phyloP scores from a whole-genome alignment of 2,113 vertebrate species.

The Orthonyx spaldingii region DNA sequence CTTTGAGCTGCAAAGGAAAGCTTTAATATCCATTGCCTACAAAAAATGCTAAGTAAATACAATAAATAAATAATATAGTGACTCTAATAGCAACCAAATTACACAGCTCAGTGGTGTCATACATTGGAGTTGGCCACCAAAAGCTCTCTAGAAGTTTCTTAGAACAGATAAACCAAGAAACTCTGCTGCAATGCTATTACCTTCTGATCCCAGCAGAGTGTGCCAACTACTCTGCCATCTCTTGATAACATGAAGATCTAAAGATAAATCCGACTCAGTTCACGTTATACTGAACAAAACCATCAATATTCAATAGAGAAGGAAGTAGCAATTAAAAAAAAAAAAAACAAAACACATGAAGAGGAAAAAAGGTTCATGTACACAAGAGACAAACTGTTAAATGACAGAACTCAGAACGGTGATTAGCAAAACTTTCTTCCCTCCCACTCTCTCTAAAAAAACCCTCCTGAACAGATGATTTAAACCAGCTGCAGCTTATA shows the following conservation, averaged over 20 bases:
- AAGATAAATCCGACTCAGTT: neutral
- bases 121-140: neutral
- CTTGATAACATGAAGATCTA: neutral
- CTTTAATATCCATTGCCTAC: neutral
- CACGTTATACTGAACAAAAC: neutral
- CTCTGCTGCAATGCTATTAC: neutral
- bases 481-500: slow-evolving; percentile 15
- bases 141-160: neutral
- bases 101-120: neutral
- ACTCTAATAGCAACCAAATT: neutral
- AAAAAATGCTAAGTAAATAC: neutral
- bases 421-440: neutral
- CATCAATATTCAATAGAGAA: neutral
- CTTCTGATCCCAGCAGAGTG: neutral
- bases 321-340: neutral
- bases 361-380: neutral
- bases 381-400: neutral
- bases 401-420: neutral
- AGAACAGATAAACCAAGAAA: neutral
- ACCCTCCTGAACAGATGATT: neutral
- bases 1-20: neutral
- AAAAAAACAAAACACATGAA: neutral
- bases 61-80: neutral
- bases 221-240: neutral
- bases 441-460: neutral